Base-by-base conservation (phyloP, 2,113 vertebrate genomes). In the Etheostoma spectabile region DNA sequence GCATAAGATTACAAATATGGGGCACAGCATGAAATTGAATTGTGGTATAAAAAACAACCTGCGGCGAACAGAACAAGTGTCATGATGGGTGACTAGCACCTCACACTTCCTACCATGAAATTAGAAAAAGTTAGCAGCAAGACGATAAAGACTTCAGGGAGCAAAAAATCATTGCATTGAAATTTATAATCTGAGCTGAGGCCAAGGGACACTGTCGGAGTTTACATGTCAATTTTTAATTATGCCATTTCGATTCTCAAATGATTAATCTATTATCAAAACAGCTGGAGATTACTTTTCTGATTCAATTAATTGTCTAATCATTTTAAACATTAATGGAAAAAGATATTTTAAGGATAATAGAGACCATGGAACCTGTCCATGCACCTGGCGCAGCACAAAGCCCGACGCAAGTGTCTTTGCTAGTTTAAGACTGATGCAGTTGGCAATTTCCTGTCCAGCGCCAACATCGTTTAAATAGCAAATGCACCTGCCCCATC, bases 1-100 rank as follows among this genome's bases (percentile, higher is more conserved):
- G 45, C 18, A 63, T 12, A 5, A 60, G 45, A 77, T 6, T 35
- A 59, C n/a, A 55, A 52, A 56, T 77, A 65, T 62, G 74, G 30
- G 53, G 60, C 33, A 68, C 18, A 77, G 83, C 53, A 18, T 78
- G 72, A 80, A 84, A 80, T 75, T 76, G 51, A 78, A 83, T 12
- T 57, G n/a, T 46, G 61, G 66, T 30, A 61, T 63, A 6, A 67
- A 49, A 75, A 75, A 30, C 22, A 77, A 74, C 19, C 64, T 57
- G 63, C 46, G 21, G 64, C 5, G 8, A 73, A 77, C 18, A n/a
- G 22, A 78, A 77, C 53, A 69, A 42, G 72, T 35, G 63, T 49
- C 56, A 22, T 64, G 18, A 69, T 64, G 56, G 55, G 8, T 67
- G 59, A 48, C 27, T 22, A 42, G 6, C 33, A 74, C 66, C 46